Evolutionary conservation across 2,113 vertebrate genomes (phyloP).

Genomic region (Ascaphus truei): DNA sequence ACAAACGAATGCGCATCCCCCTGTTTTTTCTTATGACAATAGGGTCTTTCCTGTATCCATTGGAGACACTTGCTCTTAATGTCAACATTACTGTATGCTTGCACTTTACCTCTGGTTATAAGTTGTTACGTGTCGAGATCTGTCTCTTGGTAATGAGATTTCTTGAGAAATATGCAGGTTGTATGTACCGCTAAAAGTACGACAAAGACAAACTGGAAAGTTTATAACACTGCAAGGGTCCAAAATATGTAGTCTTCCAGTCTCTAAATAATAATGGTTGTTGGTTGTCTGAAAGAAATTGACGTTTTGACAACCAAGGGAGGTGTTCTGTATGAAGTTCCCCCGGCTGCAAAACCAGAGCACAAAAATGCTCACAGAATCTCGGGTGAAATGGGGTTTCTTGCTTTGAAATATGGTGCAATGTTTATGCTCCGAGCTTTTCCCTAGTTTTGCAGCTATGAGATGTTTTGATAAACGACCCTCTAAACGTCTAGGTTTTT

Average conservation of each 20-base stretch:
- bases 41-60: slow-evolving; percentile 46
- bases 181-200: background rate
- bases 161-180: slow-evolving; percentile 23
- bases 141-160: slow-evolving; percentile 43
- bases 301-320: too few species aligned
- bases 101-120: slow-evolving; percentile 57
- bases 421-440: too few species aligned
- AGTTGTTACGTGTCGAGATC: too few species aligned
- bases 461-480: too few species aligned
- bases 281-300: too few species aligned
- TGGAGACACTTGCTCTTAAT: slow-evolving; percentile 34
- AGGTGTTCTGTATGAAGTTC: too few species aligned
- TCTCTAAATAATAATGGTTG: background rate
- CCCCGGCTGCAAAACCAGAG: too few species aligned
- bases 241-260: slow-evolving; percentile 36
- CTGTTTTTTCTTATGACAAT: slow-evolving; percentile 37
- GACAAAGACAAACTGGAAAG: background rate
- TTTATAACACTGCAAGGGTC: slow-evolving; percentile 23
- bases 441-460: too few species aligned
- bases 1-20: background rate
- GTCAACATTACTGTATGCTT: slow-evolving; percentile 51
- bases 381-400: too few species aligned
- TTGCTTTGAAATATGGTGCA: too few species aligned
- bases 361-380: too few species aligned
- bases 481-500: too few species aligned